Evolutionary conservation across 2,888 invertebrate species (phyloP).

Genomic region (Pilophorus perplexus): DNA sequence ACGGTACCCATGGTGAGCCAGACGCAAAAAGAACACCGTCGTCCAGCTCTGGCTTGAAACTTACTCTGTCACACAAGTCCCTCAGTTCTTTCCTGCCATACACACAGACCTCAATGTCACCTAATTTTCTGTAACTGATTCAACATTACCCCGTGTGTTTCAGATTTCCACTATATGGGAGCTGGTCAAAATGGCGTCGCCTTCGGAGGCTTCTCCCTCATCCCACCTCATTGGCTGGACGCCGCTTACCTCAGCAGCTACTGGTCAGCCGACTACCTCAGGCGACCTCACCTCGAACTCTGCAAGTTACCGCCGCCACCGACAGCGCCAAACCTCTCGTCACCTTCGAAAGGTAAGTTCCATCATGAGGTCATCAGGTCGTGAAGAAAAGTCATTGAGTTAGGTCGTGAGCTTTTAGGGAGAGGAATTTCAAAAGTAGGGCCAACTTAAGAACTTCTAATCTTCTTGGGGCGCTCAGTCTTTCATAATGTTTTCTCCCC

Average conservation of each 20-base stretch:
- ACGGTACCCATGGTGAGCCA: too few relatives aligned
- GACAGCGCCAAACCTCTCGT: conserved; percentile 31
- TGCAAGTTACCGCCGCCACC: conserved; percentile 47
- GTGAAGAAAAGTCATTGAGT: too few relatives aligned
- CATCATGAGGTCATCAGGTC: neutral
- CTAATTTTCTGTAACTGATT: too few relatives aligned
- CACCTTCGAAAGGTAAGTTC: conserved; percentile 46
- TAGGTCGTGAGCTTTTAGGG: too few relatives aligned
- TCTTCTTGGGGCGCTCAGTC: conserved; percentile 12
- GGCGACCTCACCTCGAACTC: conserved; percentile 51
- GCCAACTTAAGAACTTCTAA: conserved; percentile 2
- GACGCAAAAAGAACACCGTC: too few relatives aligned
- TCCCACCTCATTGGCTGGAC: conserved; percentile 82
- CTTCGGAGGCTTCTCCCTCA: conserved; percentile 69
- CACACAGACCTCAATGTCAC: too few relatives aligned
- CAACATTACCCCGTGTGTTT: too few relatives aligned
- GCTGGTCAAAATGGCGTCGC: conserved; percentile 62
- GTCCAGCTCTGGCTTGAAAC: too few relatives aligned
- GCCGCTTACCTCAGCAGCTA: conserved; percentile 73
- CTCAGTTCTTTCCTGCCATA: too few relatives aligned
- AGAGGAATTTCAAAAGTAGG: too few relatives aligned
- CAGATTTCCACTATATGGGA: conserved; percentile 73
- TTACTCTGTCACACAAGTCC: too few relatives aligned
- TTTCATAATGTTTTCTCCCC: conserved; percentile 7
- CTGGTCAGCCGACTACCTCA: conserved; percentile 67